Conservation (phyloP, 2,113 vertebrate genomes). For the Burhinus bistriatus region DNA sequence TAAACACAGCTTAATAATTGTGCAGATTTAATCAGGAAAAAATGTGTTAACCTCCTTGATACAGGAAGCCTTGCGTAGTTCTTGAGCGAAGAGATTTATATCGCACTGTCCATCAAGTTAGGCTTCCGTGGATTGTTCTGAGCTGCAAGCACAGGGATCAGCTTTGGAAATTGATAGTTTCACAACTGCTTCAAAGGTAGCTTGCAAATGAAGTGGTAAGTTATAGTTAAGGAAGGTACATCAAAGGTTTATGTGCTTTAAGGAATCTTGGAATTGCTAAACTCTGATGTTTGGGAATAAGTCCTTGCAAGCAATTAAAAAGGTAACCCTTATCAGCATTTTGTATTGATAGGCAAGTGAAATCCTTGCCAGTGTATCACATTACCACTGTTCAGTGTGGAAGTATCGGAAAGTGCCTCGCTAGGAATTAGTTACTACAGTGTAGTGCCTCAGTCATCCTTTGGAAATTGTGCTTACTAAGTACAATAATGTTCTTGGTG, state of each 20-base stretch:
- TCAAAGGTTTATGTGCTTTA: neutral
- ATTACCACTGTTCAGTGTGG: neutral
- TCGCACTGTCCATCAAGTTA: neutral
- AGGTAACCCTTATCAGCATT: neutral
- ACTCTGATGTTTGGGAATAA: neutral
- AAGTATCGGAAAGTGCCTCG: neutral
- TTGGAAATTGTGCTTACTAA: slow-evolving; percentile 59
- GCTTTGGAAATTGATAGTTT: neutral
- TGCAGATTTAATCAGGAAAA: slow-evolving; percentile 17
- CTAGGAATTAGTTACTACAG: slow-evolving; percentile 6
- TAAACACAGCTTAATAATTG: neutral
- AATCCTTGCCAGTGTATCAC: neutral
- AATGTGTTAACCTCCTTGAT: neutral
- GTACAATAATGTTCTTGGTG: slow-evolving; percentile 58
- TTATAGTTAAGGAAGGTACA: neutral
- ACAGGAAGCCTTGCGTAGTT: neutral
- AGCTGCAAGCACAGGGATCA: neutral
- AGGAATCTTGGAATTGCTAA: neutral
- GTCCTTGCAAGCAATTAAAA: neutral
- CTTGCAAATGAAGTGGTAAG: neutral
- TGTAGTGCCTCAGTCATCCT: neutral
- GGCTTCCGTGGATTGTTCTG: neutral
- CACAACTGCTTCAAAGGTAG: neutral
- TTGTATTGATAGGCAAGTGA: neutral
- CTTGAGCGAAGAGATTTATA: neutral